phyloP scores from a whole-genome alignment of 2,888 invertebrate species.

The Molorchus minor region DNA sequence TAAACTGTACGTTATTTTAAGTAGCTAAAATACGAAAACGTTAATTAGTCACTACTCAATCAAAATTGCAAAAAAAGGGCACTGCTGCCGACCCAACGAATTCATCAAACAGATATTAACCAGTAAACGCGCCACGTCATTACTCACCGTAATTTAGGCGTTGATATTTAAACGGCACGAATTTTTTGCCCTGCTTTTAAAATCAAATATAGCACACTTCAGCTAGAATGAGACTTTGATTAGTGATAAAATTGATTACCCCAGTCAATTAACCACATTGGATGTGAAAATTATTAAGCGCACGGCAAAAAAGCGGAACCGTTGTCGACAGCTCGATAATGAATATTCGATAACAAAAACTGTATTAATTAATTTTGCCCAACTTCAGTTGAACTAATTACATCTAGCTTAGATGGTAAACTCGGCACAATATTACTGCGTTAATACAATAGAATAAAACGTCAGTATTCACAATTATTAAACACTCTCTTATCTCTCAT shows the following conservation, averaged over 20 bases:
- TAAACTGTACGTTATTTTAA: no score
- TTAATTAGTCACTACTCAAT: no score
- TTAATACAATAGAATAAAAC: no score
- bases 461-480: no score
- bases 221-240: conserved; percentile 18
- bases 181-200: conserved; percentile 14
- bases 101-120: background rate
- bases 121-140: background rate
- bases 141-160: conserved; percentile 5
- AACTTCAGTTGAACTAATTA: no score
- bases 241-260: conserved; percentile 20
- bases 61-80: no score
- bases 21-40: no score
- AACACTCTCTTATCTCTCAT: no score
- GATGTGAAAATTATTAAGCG: conserved; percentile 17
- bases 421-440: no score
- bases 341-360: conserved; percentile 11
- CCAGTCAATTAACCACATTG: conserved; percentile 18
- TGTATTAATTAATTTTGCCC: conserved; percentile 8
- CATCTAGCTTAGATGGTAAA: no score
- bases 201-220: conserved; percentile 10
- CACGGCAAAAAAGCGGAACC: conserved; percentile 10
- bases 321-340: conserved; percentile 20
- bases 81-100: no score
- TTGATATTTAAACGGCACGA: background rate